These are phyloP conservation scores for Phrynocephalus vlangalii DNA, from an alignment of 2,797 vertebrate genomes.

Conservation along the genomic window DNA sequence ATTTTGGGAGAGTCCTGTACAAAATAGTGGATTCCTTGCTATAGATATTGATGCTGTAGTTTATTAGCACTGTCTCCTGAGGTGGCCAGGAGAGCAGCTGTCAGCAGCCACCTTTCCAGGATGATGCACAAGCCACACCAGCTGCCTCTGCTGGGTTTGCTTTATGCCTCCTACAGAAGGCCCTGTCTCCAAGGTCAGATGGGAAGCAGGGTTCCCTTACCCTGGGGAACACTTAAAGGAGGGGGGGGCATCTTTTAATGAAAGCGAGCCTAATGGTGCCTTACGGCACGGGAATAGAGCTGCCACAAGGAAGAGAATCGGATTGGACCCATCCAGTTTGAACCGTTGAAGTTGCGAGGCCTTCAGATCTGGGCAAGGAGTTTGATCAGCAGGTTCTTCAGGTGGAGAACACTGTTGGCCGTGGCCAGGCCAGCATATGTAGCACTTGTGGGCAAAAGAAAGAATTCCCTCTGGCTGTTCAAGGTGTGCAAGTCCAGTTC, in stretches of 20 bases:
- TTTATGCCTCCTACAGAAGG: neutral
- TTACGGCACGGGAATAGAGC: neutral
- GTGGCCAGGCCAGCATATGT: conserved; percentile 75
- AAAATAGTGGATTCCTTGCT: neutral
- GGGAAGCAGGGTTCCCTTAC: neutral
- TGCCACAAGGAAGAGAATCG: neutral
- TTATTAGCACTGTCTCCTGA: neutral
- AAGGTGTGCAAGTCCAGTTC: conserved; percentile 83
- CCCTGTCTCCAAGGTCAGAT: neutral
- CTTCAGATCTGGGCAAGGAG: conserved; percentile 78
- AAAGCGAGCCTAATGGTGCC: neutral
- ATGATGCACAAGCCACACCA: neutral
- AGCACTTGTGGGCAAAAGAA: conserved; percentile 84
- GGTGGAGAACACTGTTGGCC: conserved; percentile 77
- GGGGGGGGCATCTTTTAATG: accelerated
- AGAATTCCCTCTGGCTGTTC: conserved; percentile 79
- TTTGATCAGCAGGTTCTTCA: conserved; percentile 85
- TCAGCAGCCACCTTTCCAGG: neutral
- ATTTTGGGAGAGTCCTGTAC: neutral
- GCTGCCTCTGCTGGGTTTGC: neutral
- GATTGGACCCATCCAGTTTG: neutral
- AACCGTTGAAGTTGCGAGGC: neutral
- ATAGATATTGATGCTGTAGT: neutral
- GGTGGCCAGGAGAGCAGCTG: no score
- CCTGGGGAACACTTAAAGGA: neutral